Evolutionary conservation across 2,113 vertebrate species (phyloP), one percentile per base, ranked within the genome.

Genomic region (Nipponia nippon): DNA sequence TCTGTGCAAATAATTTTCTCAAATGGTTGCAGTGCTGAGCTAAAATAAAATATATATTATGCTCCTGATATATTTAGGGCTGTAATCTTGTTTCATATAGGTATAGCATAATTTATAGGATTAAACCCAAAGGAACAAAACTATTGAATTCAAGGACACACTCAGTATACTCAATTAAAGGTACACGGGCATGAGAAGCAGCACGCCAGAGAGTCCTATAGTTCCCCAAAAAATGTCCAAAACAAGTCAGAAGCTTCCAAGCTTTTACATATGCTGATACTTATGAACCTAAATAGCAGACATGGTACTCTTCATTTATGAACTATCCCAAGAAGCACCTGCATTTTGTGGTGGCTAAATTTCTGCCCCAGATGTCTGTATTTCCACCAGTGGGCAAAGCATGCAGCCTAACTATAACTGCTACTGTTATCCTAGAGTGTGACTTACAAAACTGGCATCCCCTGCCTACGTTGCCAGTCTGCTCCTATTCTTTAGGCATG

Each of bases 51-150:
- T 63, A 73, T 86, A 83, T 69, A 83, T 90, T 92, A 61, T 61
- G 66, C 27, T 90, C 61, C 58, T 91, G 93, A 83, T 96, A 82
- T 93, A 91, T 94, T 96, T 91, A 97, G 62, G 63, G 55, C 38
- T 87, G n/a, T 89, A 93, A 89, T 93, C 75, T 66, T 84, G 25
- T 83, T 95, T 90, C 85, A 66, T 67, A 40, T 62, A 94, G 56
- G 65, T 52, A 3, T 42, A 92, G 63, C 46, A 46, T 72, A 63
- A 90, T 93, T 81, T 71, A 65, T 49, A 91, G 42, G 26, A 93
- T 34, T 34, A 95, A 95, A 81, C 34, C 7, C 66, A 70, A 85
- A 93, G 26, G 8, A 87, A 77, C 1, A 76, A 88, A 91, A 46
- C 10, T 2, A 0, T 16, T 76, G 42, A 81, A 56, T 70, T 87